Evolutionary conservation across 1,140 invertebrate genomes (phyloP), one percentile per base, ranked within the genome.

Genomic region (Latrodectus geometricus): DNA sequence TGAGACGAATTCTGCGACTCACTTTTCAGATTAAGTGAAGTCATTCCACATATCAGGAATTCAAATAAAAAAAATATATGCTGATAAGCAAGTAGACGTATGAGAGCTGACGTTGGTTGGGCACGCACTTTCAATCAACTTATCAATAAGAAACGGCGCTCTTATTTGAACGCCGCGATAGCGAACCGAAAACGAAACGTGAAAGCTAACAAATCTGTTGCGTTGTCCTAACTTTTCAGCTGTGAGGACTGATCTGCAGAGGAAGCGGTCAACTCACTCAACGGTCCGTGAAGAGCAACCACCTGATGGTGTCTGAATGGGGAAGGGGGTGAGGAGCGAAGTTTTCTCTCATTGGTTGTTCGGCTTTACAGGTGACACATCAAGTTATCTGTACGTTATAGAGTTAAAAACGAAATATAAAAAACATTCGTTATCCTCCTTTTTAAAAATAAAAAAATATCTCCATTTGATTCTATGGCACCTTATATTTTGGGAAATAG

Each of bases 201-300:
- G 54, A 14, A 61, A 61, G 54, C 54, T 14, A 61, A 61, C 11
- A 61, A 61, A 61, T 61, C 11, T 61, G 54, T 61, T 61, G 2
- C 54, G 54, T 14, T 61, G 54, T 61, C 54, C 54, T 14, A 61
- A 61, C 54, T 61, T 61, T 61, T 61, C 17, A 11, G 54, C 17
- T 61, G 11, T 61, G 54, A 61, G 35, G 72, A 72, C 35, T 49
- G 35, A 48, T 52, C 17, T 15, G n/a, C 48, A 72, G 49, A 17
- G 52, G 68, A 52, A 75, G 74, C 83, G 83, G 83, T 86, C 83
- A 86, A 77, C 74, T 86, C 74, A 86, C 23, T 70, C 83, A 86
- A 72, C 83, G 52, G 75, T 56, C 83, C 83, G 83, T 77, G 72
- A 86, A 77, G 83, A 86, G 74, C 83, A 86, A 77, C 83, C 83